phyloP scores from a whole-genome alignment of 2,888 invertebrate genomes.

The Folsomia manolachei region DNA sequence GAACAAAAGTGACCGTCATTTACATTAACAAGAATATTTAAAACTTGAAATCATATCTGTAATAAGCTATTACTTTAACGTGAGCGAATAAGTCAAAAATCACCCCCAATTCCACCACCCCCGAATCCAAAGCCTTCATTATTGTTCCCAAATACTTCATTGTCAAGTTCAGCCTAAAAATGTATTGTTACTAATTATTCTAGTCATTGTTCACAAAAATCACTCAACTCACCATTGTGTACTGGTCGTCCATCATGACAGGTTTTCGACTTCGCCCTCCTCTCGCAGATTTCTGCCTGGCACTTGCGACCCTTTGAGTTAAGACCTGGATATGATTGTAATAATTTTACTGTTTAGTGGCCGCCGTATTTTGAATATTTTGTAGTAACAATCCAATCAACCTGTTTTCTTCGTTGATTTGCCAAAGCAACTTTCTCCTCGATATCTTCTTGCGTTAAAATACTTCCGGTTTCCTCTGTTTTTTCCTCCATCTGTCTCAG shows the following conservation, averaged over 20 bases:
- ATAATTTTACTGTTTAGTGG: not conserved
- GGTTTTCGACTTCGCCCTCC: slow-evolving; percentile 33
- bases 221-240: slow-evolving; percentile 24
- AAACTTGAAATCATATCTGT: no score
- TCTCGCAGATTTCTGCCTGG: slow-evolving; percentile 47
- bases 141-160: not conserved
- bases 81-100: not conserved
- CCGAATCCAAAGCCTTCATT: not conserved
- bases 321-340: slow-evolving; percentile 35
- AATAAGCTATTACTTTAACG: no score
- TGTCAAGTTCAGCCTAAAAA: slow-evolving; percentile 10
- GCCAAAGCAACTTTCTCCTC: slow-evolving; percentile 49
- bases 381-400: no score
- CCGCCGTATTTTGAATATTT: no score
- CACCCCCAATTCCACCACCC: not conserved
- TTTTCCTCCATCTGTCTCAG: slow-evolving; percentile 44
- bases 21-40: no score
- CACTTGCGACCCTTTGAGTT: slow-evolving; percentile 49
- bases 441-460: slow-evolving; percentile 44
- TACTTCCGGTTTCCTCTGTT: slow-evolving; percentile 29
- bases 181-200: not conserved
- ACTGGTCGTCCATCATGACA: slow-evolving; percentile 31
- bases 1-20: no score
- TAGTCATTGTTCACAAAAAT: not conserved
- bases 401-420: slow-evolving; percentile 49